These are phyloP conservation scores for Gambelia wislizenii DNA, from an alignment of 2,797 vertebrate species.

Conservation along the genomic window DNA sequence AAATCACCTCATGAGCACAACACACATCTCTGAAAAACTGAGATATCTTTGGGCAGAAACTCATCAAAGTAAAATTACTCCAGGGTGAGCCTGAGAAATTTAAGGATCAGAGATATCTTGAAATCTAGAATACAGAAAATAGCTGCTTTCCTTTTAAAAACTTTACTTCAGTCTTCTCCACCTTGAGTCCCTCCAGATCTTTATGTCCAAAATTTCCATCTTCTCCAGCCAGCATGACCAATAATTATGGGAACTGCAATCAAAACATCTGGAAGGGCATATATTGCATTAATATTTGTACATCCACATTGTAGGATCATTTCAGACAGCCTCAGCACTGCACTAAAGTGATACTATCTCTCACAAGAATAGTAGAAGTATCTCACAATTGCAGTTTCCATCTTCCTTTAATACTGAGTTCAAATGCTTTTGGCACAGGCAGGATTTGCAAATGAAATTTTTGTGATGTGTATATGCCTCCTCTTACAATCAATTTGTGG, in stretches of 20 bases:
- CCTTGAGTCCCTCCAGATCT: neutral
- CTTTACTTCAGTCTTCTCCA: neutral
- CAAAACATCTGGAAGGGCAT: neutral
- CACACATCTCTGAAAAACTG: too few species aligned
- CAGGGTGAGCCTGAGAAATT: too few species aligned
- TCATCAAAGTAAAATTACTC: neutral
- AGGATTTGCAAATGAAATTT: constrained; percentile 27
- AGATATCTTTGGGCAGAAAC: too few species aligned
- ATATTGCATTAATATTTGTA: neutral
- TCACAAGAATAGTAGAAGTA: neutral
- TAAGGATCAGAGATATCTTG: neutral
- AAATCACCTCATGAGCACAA: too few species aligned
- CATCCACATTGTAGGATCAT: neutral
- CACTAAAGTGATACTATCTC: neutral
- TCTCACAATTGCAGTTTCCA: constrained; percentile 7
- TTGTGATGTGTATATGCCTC: constrained; percentile 9
- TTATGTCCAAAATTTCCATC: neutral
- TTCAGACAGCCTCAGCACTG: neutral
- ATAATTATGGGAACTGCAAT: neutral
- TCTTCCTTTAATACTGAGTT: constrained; percentile 10
- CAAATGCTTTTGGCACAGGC: neutral
- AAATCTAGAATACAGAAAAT: neutral
- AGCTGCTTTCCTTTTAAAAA: neutral
- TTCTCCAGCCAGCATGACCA: neutral
- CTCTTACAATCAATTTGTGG: constrained; percentile 16